Evolutionary conservation across 2,797 vertebrate species (phyloP), one percentile per base, ranked within the genome.

Genomic region (Falco novaeseelandiae): DNA sequence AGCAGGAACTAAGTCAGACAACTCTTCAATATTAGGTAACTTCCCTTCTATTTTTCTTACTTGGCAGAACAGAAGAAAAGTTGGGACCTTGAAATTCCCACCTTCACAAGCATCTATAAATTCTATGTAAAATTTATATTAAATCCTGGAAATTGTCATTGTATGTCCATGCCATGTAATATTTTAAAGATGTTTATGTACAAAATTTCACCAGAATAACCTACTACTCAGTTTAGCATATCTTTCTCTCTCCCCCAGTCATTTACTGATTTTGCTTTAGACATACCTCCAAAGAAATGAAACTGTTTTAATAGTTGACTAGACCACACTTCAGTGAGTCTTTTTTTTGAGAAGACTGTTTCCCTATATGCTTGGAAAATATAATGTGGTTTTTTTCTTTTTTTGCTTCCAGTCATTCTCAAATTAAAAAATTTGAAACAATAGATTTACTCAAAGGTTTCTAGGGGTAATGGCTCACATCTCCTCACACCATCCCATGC

Each of bases 401-500:
- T 40, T 29, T 46, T 46, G 2, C 22, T 67, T 38, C 32, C 32
- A 58, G 10, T 52, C 14, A 27, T 62, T 76, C 18, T 55, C 18
- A 77, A 27, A 69, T 26, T 70, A 27, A 57, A 34, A 48, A 69
- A 49, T 55, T 42, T 49, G 63, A 70, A 89, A 62, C 26, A 67
- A 55, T 16, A 8, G 21, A 51, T 22, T 58, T 66, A 44, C 10
- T 26, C 25, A 49, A 83, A 70, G 23, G 36, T 44, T 51, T 57
- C 34, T 63, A 36, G 22, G 7, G 19, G 22, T 36, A 90, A 36
- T 38, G 36, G 19, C 11, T 83, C 22, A 36, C 15, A 36, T 62
- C 5, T 46, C 9, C 19, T 81, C 2, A 1, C 21, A 36, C 10
- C 18, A 23, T n/a, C 6, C 9, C 2, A 4, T 77, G 49, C 15